Evolutionary conservation across 2,888 invertebrate genomes (phyloP), one percentile per base, ranked within the genome.

Genomic region (Amphiduros pacificus): DNA sequence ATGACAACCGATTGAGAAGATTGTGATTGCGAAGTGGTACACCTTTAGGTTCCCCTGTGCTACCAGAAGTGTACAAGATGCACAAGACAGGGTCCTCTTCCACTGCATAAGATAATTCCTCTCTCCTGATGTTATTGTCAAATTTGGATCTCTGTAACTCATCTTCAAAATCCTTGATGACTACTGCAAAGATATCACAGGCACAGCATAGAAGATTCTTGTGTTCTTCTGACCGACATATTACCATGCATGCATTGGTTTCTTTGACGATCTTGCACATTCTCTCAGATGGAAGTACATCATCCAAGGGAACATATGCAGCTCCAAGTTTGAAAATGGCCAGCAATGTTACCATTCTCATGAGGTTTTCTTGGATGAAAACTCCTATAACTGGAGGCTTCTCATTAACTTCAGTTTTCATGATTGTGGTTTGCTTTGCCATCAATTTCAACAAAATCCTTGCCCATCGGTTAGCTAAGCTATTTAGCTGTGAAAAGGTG

Each of bases 21-120:
- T 90, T 89, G 27, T 87, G 87, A 76, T 93, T 91, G 0, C 89
- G 87, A 5, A 94, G 82, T 31, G 91, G 88, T 0, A 94, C 94
- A 32, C 93, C 94, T 87, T 94, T 94, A 4, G 93, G 93, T 55
- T 64, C 65, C 0, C 93, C 94, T 0, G 93, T 93, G 76, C 93
- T 93, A 17, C 94, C 94, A 28, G 94, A 94, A 44, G 93, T 93
- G 74, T 92, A 93, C 22, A 92, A 82, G 22, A 92, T 88, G 51
- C 71, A 73, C 6, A 63, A 26, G 22, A 32, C 26, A 1, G 54
- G 50, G 14, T 40, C 28, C n/a, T 44, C 44, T 44, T 20, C n/a
- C 6, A 44, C 22, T 26, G 41, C 11, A n/a, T n/a, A n/a, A n/a
- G n/a, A n/a, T n/a, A n/a, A n/a, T n/a, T n/a, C n/a, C n/a, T n/a